A percentile compares a stretch with the other conserved stretches of the same genome.
phyloP scores from a whole-genome alignment of 2,797 vertebrate species.

The Spinus pinus region DNA sequence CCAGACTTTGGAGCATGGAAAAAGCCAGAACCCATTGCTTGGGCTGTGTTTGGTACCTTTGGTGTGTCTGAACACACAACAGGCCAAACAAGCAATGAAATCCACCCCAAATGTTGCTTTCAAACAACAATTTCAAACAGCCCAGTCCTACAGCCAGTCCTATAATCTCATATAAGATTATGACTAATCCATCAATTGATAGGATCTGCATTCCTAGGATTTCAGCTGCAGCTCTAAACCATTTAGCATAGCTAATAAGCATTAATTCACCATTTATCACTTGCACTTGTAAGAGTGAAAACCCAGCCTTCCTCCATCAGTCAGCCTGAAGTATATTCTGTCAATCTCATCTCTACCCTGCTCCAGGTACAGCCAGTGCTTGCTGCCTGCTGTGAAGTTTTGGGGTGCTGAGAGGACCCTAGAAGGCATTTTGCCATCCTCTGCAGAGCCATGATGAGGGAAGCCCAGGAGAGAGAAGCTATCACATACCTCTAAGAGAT shows the following conservation, averaged over 20 bases:
- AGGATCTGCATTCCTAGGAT: neutral
- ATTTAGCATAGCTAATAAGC: neutral
- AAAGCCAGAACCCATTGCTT: neutral
- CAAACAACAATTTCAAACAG: neutral
- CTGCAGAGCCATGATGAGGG: neutral
- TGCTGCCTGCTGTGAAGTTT: neutral
- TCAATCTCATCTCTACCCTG: neutral
- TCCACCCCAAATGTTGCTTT: neutral
- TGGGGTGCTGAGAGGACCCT: neutral
- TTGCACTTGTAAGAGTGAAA: neutral
- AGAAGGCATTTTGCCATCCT: neutral
- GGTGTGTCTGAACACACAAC: neutral
- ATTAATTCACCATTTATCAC: constrained; percentile 35
- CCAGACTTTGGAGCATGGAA: neutral
- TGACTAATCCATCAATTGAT: neutral
- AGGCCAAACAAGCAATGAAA: neutral
- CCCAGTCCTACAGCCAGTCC: neutral
- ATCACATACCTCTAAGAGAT: neutral
- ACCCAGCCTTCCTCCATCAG: neutral
- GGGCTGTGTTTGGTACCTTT: fast-evolving
- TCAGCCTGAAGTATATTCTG: neutral
- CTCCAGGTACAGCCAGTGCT: neutral
- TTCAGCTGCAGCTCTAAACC: neutral
- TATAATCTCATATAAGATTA: neutral
- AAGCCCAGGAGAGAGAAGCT: neutral